These are phyloP conservation scores for Rhabdomys pumilio DNA, from an alignment of 2,797 vertebrate genomes.

Conservation along the genomic window DNA sequence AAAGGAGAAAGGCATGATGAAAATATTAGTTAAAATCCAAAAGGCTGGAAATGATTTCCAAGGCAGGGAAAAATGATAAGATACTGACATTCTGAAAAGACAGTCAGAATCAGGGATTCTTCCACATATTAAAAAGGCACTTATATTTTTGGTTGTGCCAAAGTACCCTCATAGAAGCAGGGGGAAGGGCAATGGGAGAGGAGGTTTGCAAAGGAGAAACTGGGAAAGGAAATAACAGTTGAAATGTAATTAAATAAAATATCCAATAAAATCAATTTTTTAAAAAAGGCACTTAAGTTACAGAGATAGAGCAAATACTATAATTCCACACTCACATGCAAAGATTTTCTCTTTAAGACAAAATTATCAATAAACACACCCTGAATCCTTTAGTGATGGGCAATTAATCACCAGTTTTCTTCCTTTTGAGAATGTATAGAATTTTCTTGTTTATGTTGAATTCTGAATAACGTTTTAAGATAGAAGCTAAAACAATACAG, in stretches of 20 bases:
- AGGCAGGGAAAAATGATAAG: background rate
- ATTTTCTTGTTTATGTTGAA: background rate
- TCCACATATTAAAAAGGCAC: background rate
- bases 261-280: too few relatives aligned
- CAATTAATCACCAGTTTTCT: background rate
- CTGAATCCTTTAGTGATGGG: background rate
- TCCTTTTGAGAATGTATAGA: background rate
- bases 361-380: background rate
- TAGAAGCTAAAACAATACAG: background rate
- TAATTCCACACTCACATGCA: background rate
- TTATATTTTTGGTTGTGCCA: too few relatives aligned
- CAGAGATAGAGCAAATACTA: background rate
- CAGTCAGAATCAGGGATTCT: background rate
- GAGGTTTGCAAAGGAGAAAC: too few relatives aligned
- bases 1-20: background rate
- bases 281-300: background rate
- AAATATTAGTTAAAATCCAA: background rate
- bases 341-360: background rate
- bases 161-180: too few relatives aligned
- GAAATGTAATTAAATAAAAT: too few relatives aligned
- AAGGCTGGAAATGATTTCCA: background rate
- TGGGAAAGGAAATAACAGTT: too few relatives aligned
- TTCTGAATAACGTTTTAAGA: constrained; percentile 15
- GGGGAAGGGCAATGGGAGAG: too few relatives aligned
- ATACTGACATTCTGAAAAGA: background rate